Conservation (phyloP, 2,113 vertebrate species). For the Sigmodon hispidus region DNA sequence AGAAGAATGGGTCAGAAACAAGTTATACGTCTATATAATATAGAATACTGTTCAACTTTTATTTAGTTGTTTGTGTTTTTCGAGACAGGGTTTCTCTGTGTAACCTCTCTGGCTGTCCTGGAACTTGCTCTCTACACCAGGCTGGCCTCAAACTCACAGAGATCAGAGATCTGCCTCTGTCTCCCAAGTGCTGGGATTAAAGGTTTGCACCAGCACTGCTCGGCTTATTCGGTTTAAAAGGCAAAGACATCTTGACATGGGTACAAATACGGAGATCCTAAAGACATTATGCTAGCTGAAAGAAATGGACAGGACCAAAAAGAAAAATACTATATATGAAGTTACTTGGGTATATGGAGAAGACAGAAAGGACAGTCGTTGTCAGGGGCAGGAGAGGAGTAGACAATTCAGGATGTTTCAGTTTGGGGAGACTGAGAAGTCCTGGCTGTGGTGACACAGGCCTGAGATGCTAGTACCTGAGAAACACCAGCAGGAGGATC, state of each 20-base stretch:
- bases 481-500: background rate
- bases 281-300: background rate
- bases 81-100: background rate
- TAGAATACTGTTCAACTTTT: background rate
- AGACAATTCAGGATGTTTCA: background rate
- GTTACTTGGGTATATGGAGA: background rate
- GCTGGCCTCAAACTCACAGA: background rate
- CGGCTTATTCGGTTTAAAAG: background rate
- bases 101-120: background rate
- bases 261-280: background rate
- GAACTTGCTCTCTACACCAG: background rate
- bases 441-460: background rate
- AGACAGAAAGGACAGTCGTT: background rate
- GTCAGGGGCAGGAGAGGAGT: background rate
- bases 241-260: background rate
- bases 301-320: background rate
- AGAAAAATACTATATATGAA: background rate
- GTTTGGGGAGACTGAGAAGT: background rate
- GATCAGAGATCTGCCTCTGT: background rate
- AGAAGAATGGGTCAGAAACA: background rate
- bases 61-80: background rate
- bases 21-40: background rate
- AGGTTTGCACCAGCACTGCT: background rate
- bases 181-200: background rate
- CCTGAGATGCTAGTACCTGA: background rate